Conservation (phyloP, 2,113 vertebrate genomes). For the Catharus bicknelli region DNA sequence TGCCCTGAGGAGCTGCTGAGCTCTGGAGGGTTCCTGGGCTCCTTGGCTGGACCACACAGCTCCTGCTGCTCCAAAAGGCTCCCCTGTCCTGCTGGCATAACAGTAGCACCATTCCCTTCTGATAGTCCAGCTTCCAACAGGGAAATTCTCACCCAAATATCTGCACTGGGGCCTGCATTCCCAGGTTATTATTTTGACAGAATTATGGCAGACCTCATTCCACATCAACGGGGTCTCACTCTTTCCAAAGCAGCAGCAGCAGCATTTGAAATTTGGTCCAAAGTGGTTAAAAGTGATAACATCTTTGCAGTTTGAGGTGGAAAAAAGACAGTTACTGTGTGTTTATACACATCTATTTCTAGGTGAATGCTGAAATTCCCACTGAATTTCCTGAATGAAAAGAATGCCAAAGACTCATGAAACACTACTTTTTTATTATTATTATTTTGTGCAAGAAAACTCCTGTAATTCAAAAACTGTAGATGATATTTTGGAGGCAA, state of each 20-base stretch:
- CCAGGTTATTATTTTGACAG: neutral
- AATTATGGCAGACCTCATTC: neutral
- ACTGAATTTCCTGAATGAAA: neutral
- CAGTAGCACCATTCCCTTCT: neutral
- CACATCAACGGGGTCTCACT: neutral
- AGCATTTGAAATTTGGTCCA: neutral
- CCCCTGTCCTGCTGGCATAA: rapidly evolving
- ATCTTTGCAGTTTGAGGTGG: neutral
- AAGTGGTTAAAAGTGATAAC: slow-evolving; percentile 10
- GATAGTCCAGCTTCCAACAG: neutral
- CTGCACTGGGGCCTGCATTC: neutral
- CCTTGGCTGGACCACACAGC: neutral
- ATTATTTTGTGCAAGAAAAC: neutral
- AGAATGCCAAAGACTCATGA: neutral
- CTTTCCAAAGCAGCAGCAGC: neutral
- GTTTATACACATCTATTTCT: neutral
- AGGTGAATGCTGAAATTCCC: neutral
- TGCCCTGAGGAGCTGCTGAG: neutral
- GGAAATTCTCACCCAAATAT: neutral
- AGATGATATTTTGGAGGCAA: neutral
- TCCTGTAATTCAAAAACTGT: neutral
- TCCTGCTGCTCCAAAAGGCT: neutral
- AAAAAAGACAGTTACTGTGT: neutral
- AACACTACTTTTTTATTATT: neutral
- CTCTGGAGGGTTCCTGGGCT: neutral